phyloP scores from a whole-genome alignment of 2,113 vertebrate species.

The Aegotheles bennettii region DNA sequence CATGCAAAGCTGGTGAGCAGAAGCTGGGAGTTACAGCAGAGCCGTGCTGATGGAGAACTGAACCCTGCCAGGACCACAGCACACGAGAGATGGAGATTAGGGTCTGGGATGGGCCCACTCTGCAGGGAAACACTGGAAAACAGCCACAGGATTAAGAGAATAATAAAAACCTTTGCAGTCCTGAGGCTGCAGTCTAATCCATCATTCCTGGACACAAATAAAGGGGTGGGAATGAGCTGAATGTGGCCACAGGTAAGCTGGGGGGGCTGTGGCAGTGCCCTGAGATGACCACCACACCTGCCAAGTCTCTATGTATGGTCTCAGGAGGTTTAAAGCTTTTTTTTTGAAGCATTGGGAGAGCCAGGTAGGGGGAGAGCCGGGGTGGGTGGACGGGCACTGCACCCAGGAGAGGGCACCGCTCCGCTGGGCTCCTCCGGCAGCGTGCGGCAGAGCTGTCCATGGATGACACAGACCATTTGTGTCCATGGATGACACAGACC shows the following conservation, averaged over 20 bases:
- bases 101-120: fast-evolving
- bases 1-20: fast-evolving
- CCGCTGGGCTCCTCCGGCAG: no score
- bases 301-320: fast-evolving
- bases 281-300: background rate
- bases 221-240: background rate
- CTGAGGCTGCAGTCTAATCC: background rate
- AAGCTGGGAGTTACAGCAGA: background rate
- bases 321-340: background rate
- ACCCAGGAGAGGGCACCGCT: background rate
- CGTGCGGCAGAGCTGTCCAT: fast-evolving
- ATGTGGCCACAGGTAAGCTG: fast-evolving
- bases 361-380: fast-evolving
- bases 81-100: background rate
- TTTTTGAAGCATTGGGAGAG: background rate
- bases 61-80: background rate
- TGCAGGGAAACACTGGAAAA: background rate
- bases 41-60: background rate
- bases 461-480: background rate
- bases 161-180: background rate
- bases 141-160: background rate
- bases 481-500: fast-evolving
- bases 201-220: background rate
- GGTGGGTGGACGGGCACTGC: fast-evolving
- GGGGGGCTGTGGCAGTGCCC: background rate